These are phyloP conservation scores for Hyposoter dolosus DNA, from an alignment of 2,888 invertebrate genomes.

Conservation along the genomic window DNA sequence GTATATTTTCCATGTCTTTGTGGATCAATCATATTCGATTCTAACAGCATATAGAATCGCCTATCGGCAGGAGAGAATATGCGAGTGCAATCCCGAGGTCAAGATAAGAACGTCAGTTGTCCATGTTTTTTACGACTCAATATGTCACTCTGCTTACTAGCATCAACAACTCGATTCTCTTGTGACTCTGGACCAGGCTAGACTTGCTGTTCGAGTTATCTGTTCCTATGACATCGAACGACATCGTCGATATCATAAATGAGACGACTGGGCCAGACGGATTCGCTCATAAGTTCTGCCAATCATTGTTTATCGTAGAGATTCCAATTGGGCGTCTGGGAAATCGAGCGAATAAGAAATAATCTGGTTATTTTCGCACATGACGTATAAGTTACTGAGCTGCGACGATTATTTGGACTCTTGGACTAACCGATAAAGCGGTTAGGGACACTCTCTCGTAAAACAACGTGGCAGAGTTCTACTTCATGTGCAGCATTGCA, in stretches of 20 bases:
- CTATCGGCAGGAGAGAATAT: constrained; percentile 6
- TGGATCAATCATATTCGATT: neutral
- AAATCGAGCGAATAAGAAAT: constrained; percentile 22
- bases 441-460: no score
- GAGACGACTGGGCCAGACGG: neutral
- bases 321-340: neutral
- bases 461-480: no score
- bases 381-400: neutral
- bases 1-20: neutral
- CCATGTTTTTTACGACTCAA: constrained; percentile 62
- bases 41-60: neutral
- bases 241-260: constrained; percentile 6
- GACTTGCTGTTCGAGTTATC: constrained; percentile 3
- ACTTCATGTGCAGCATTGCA: no score
- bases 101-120: constrained; percentile 39
- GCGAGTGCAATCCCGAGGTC: constrained; percentile 49
- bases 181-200: constrained; percentile 13
- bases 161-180: constrained; percentile 8
- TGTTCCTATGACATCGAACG: neutral
- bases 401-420: no score
- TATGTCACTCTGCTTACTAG: constrained; percentile 56
- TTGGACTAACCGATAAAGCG: no score
- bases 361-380: neutral
- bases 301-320: constrained; percentile 10
- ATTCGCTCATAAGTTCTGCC: neutral